Evolutionary conservation across 2,113 vertebrate species (phyloP).

Genomic region (Indicator indicator): DNA sequence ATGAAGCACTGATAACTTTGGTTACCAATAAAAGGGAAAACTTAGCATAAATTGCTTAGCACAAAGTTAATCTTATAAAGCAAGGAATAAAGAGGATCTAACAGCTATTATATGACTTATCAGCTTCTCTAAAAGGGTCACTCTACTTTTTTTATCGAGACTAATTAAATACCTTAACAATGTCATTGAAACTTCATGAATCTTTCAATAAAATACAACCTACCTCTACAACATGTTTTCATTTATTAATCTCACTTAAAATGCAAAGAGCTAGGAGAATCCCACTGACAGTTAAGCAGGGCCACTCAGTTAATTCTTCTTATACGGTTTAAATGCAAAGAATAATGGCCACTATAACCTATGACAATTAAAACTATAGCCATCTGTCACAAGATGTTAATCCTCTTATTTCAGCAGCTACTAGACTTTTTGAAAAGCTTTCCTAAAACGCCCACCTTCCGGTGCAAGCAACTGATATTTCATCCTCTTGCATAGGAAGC

Average conservation of each 20-base stretch:
- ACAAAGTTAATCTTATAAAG: conserved; percentile 93
- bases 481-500: background rate
- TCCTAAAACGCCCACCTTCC: conserved; percentile 31
- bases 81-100: conserved; percentile 84
- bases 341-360: conserved; percentile 73
- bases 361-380: conserved; percentile 72
- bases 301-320: conserved; percentile 75
- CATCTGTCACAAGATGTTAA: conserved; percentile 71
- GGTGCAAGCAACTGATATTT: background rate
- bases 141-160: conserved; percentile 82
- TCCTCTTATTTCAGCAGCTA: conserved; percentile 73
- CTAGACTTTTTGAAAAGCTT: background rate
- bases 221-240: conserved; percentile 82
- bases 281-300: conserved; percentile 75
- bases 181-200: conserved; percentile 86
- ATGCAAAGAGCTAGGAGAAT: conserved; percentile 83
- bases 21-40: conserved; percentile 78
- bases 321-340: conserved; percentile 72
- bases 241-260: conserved; percentile 92
- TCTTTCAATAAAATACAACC: conserved; percentile 82
- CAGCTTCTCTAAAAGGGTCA: conserved; percentile 87
- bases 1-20: conserved; percentile 83
- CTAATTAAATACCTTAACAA: conserved; percentile 90
- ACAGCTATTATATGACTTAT: conserved; percentile 86
- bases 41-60: conserved; percentile 92